Evolutionary conservation across 2,113 vertebrate species (phyloP).

Genomic region (Myrmecophaga tridactyla): DNA sequence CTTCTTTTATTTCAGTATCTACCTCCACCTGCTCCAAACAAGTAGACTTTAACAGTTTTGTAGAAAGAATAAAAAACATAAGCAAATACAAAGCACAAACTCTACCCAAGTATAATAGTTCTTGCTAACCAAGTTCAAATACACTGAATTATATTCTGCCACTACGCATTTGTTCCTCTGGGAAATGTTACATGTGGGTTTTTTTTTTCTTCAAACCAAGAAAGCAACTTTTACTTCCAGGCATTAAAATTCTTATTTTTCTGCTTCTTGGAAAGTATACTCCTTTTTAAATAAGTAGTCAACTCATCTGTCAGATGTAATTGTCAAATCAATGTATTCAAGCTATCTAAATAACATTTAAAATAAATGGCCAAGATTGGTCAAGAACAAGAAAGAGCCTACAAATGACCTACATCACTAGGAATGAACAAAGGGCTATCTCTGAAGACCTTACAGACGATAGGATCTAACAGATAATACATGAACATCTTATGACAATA

Average conservation of each 20-base stretch:
- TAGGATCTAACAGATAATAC: not conserved
- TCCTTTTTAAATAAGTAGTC: not conserved
- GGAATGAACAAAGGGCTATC: not conserved
- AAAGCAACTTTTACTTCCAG: conserved; percentile 10
- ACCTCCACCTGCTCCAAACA: conserved; percentile 60
- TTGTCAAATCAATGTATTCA: not conserved
- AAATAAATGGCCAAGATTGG: not conserved
- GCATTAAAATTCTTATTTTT: conserved; percentile 30
- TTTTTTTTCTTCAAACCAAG: conserved; percentile 18
- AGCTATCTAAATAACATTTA: not conserved
- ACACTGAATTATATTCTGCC: not conserved
- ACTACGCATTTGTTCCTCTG: not conserved
- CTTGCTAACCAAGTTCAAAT: conserved; percentile 34
- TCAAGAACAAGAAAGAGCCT: not conserved
- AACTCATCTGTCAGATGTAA: not conserved
- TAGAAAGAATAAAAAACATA: conserved; percentile 6
- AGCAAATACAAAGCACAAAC: conserved; percentile 12
- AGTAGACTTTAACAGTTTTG: conserved; percentile 42
- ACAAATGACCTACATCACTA: not conserved
- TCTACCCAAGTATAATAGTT: not conserved
- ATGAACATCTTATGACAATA: not conserved
- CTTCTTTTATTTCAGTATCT: conserved; percentile 63
- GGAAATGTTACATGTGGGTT: not conserved
- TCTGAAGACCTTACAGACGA: not conserved
- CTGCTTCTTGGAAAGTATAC: not conserved